Evolutionary conservation across 2,113 vertebrate genomes (phyloP).

Genomic region (Vulpes ferrilata): DNA sequence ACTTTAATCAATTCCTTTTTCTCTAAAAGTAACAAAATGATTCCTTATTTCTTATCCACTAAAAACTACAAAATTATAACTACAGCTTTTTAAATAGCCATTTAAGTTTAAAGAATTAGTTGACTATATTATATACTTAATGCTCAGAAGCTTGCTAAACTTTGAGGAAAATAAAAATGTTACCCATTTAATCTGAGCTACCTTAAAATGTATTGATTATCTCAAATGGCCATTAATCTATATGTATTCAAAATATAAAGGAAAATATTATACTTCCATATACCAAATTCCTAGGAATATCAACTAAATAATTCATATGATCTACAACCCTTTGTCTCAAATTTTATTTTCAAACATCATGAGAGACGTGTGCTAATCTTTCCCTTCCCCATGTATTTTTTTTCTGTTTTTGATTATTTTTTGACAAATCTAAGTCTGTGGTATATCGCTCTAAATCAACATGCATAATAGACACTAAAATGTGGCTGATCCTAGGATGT

Average conservation of each 20-base stretch:
- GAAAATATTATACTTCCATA: not conserved
- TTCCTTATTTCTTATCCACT: not conserved
- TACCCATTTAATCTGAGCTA: not conserved
- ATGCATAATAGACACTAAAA: not conserved
- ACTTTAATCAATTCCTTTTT: not conserved
- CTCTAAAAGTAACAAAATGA: not conserved
- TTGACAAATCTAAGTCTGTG: not conserved
- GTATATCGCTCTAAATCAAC: not conserved
- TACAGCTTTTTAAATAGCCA: not conserved
- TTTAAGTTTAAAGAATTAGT: not conserved
- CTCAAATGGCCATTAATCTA: not conserved
- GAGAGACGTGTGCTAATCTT: not conserved
- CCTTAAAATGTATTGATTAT: not conserved
- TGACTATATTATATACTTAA: not conserved
- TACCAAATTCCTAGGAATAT: not conserved
- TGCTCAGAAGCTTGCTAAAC: not conserved
- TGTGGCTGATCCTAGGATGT: not conserved
- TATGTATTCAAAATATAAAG: not conserved
- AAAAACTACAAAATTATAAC: not conserved
- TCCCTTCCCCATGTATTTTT: no score
- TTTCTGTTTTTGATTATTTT: not conserved
- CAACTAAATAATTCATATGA: not conserved
- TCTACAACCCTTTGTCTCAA: not conserved
- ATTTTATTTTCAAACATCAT: not conserved
- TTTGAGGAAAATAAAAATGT: not conserved